Evolutionary conservation across 2,888 invertebrate species (phyloP).

Genomic region (Adelphocoris suturalis): DNA sequence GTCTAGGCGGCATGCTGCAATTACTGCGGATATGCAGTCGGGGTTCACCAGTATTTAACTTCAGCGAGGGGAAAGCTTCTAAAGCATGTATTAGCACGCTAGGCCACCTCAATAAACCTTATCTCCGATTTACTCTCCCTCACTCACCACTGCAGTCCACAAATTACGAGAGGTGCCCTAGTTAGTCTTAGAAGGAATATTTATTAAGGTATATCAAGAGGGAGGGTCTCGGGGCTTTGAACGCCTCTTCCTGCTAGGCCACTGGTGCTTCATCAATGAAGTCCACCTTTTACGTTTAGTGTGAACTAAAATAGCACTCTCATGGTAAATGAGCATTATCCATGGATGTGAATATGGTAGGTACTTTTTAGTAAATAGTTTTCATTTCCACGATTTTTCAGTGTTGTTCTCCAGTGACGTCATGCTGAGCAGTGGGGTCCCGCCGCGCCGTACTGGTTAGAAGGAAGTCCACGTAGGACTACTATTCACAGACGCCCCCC

Average conservation of each 20-base stretch:
- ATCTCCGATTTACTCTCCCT: slow-evolving; percentile 50
- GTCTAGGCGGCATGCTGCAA: slow-evolving; percentile 52
- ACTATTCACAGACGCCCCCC: too few relatives aligned
- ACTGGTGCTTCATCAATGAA: neutral
- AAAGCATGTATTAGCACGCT: slow-evolving; percentile 64
- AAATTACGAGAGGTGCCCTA: slow-evolving; percentile 33
- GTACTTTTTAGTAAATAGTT: too few relatives aligned
- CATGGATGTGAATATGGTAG: too few relatives aligned
- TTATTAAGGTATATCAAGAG: neutral
- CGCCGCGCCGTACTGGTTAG: too few relatives aligned
- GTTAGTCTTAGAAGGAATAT: slow-evolving; percentile 43
- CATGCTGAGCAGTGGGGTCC: too few relatives aligned
- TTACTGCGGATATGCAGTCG: slow-evolving; percentile 57
- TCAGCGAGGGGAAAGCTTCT: neutral
- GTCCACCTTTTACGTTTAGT: too few relatives aligned
- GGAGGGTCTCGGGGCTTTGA: neutral
- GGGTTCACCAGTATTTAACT: slow-evolving; percentile 42
- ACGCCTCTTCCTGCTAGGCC: neutral
- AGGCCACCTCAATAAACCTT: slow-evolving; percentile 64
- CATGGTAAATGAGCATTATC: too few relatives aligned
- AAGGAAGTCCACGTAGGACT: too few relatives aligned
- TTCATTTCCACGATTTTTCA: too few relatives aligned
- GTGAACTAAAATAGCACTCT: too few relatives aligned
- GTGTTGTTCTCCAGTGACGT: too few relatives aligned
- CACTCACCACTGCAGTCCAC: slow-evolving; percentile 42